phyloP scores from a whole-genome alignment of 2,888 invertebrate genomes.

The Conomelus anceps region DNA sequence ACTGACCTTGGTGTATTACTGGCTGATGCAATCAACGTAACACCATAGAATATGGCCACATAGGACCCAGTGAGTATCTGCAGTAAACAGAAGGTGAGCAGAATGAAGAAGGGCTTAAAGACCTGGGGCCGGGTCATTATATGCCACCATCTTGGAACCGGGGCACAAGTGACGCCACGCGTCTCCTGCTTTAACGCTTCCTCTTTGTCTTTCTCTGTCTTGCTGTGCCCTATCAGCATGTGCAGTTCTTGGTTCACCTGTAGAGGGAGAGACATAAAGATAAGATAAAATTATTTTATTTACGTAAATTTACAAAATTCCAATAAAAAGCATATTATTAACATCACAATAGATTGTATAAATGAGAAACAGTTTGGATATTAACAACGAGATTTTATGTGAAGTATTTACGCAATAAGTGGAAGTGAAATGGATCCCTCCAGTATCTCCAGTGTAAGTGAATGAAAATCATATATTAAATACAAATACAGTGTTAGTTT shows the following conservation, averaged over 20 bases:
- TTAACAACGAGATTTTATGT: no score
- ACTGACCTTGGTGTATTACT: no score
- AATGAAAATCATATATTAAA: no score
- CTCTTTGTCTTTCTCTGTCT: conserved; percentile 45
- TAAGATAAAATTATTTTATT: no score
- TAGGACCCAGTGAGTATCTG: conserved; percentile 71
- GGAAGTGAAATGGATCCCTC: no score
- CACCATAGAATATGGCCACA: conserved; percentile 70
- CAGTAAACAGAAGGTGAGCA: conserved; percentile 63
- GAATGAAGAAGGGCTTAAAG: conserved; percentile 63
- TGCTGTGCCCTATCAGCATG: conserved; percentile 14
- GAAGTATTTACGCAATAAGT: neutral
- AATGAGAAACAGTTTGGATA: no score
- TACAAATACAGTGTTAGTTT: no score
- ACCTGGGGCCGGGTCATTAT: conserved; percentile 49
- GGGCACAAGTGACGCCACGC: conserved; percentile 47
- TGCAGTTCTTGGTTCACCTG: conserved; percentile 58
- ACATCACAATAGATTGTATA: neutral
- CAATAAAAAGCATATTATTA: no score
- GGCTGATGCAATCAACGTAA: conserved; percentile 55
- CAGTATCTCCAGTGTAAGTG: no score
- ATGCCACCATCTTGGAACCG: conserved; percentile 35
- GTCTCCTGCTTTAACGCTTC: conserved; percentile 42
- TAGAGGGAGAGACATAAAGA: conserved; percentile 1
- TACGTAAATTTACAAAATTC: no score